phyloP scores from a whole-genome alignment of 2,888 invertebrate species.

The Drosophila testacea region DNA sequence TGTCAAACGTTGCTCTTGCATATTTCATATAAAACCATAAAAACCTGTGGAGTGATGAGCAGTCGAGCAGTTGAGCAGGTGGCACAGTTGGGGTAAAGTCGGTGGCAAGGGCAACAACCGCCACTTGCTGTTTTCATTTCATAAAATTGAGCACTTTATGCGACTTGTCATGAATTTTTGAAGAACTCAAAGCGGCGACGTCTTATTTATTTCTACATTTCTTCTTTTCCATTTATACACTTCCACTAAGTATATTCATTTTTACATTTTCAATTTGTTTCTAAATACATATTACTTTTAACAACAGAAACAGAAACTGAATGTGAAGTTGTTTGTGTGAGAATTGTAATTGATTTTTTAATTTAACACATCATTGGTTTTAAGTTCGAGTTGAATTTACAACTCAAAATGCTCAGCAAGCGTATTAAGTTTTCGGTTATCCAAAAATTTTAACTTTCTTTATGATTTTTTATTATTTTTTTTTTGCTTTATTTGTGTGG shows the following conservation, averaged over 20 bases:
- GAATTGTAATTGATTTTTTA: not conserved
- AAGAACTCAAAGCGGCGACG: slow-evolving; percentile 67
- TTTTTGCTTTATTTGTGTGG: not conserved
- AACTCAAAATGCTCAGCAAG: not conserved
- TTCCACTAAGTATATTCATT: not conserved
- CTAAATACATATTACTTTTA: not conserved
- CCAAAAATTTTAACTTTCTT: not conserved
- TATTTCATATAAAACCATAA: slow-evolving; percentile 64
- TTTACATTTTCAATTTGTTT: not conserved
- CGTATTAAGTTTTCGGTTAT: slow-evolving; percentile 1
- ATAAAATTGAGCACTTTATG: slow-evolving; percentile 77
- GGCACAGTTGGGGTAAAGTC: not conserved
- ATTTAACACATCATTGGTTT: not conserved
- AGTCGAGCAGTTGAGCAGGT: slow-evolving; percentile 7
- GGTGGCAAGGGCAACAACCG: slow-evolving; percentile 39
- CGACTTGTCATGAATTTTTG: slow-evolving; percentile 77
- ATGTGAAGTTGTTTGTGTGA: not conserved
- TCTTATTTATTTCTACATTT: slow-evolving; percentile 45
- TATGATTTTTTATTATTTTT: not conserved
- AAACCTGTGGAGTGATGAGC: slow-evolving; percentile 24
- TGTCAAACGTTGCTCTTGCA: slow-evolving; percentile 60
- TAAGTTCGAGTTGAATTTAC: not conserved
- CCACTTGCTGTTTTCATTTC: slow-evolving; percentile 72
- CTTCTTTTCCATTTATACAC: slow-evolving; percentile 1
- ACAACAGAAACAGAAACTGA: not conserved